phyloP scores from a whole-genome alignment of 2,113 vertebrate genomes.

The Limanda limanda region DNA sequence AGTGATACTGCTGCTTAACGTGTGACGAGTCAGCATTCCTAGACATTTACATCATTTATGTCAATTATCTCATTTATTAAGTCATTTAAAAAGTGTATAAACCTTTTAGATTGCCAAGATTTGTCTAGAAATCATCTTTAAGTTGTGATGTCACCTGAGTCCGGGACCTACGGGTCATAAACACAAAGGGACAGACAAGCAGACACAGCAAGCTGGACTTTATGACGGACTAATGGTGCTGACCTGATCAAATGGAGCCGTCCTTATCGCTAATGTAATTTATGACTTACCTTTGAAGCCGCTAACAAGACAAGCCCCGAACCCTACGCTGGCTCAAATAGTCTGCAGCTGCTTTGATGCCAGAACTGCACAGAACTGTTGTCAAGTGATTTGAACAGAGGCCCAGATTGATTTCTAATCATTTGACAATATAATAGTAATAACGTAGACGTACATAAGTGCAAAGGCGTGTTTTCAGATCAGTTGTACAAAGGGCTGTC shows the following conservation, averaged over 20 bases:
- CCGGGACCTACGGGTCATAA: not conserved
- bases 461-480: too few relatives aligned
- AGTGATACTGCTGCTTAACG: not conserved
- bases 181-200: not conserved
- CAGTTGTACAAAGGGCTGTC: too few relatives aligned
- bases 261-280: slow-evolving; percentile 47
- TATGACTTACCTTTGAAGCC: slow-evolving; percentile 53
- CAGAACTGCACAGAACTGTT: not conserved
- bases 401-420: not conserved
- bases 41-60: slow-evolving; percentile 9
- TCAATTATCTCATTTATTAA: not conserved
- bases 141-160: not conserved
- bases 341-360: not conserved
- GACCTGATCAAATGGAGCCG: slow-evolving; percentile 26
- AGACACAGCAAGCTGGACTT: slow-evolving; percentile 5
- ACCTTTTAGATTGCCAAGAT: accelerated
- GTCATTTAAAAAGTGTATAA: not conserved
- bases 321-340: not conserved
- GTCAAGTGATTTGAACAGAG: not conserved
- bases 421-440: not conserved
- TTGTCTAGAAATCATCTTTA: not conserved
- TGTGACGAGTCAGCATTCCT: not conserved
- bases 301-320: not conserved
- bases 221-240: not conserved
- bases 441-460: not conserved